Base-by-base conservation (phyloP, 2,888 invertebrate species). In the Bombylius major region DNA sequence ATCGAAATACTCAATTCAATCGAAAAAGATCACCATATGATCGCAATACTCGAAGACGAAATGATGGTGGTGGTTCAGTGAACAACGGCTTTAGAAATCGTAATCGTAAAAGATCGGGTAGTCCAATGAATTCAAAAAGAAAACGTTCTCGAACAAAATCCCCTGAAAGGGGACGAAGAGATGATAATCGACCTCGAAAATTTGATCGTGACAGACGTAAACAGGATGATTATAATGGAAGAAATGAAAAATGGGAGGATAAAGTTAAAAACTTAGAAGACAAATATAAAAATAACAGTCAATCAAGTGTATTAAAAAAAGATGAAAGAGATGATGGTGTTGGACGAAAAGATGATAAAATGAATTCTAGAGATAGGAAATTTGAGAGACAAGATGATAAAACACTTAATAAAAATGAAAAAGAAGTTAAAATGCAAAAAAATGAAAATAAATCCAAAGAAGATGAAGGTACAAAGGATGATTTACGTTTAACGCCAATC, bases 81-180 rank as follows among this genome's bases (percentile, higher is more conserved):
- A 5, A 14, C 34, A 59, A 59, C 42, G 56, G 56, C 31, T 57
- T 56, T 23, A 53, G 56, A 47, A 59, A 52, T 47, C 53, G 59
- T 11, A 52, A 53, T 3, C 49, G 56, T 23, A 59, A 59, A 39
- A 56, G 59, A 50, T 59, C 59, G 1, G 13, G 13, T 2, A 57
- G 56, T 52, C 59, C 59, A 39, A 12, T 53, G n/a, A 54, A 33
- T n/a, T 50, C 47, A 13, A 56, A 50, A 34, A 51, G 48, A 11
- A 56, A 53, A 47, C 31, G n/a, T 4, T 56, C 56, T n/a, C 23
- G 56, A 36, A 53, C 58, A 12, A 54, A 47, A 42, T 55, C 60
- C 11, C 55, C 56, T 5, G 56, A 56, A 4, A 48, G 54, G 44
- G 44, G 11, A 33, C 56, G 54, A 5, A 31, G 48, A 39, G 59